A percentile compares a stretch with the other conserved stretches of the same genome.
Evolutionary conservation across 1,140 invertebrate genomes (phyloP).

Genomic region (Lepidurus packardi): DNA sequence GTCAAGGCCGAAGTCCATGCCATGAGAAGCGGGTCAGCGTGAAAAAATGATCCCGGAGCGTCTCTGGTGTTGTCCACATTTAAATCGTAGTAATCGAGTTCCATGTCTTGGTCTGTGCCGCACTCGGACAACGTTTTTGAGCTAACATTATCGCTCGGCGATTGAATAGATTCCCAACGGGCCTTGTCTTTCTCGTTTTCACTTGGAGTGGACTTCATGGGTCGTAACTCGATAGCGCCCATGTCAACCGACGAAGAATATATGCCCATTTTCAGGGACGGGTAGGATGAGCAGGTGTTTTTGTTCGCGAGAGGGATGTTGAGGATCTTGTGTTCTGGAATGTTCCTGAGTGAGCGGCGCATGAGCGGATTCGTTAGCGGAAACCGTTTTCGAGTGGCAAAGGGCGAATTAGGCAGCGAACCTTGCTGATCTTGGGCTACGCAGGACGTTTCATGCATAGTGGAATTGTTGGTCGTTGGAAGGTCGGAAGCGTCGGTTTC

Average conservation of each 20-base stretch:
- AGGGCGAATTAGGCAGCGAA: neutral
- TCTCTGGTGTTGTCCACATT: conserved; percentile 28
- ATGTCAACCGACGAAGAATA: neutral
- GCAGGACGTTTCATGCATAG: neutral
- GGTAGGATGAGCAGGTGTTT: neutral
- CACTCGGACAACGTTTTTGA: conserved; percentile 25
- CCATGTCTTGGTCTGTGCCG: conserved; percentile 28
- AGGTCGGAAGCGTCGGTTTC: neutral
- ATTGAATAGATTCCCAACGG: neutral
- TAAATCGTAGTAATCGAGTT: conserved; percentile 34
- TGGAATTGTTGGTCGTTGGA: neutral
- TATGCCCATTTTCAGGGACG: neutral
- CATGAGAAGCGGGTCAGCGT: neutral
- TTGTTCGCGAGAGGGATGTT: neutral
- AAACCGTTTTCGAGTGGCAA: neutral
- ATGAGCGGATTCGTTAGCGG: neutral
- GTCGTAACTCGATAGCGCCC: neutral
- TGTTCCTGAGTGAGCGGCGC: neutral
- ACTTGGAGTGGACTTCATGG: neutral
- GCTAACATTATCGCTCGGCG: neutral
- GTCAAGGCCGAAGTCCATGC: conserved; percentile 13
- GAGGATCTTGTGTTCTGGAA: neutral
- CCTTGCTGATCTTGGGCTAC: neutral
- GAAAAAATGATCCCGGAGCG: conserved; percentile 30
- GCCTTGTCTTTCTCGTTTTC: neutral